Evolutionary conservation across 2,888 invertebrate species (phyloP).

Genomic region (Norana najaformis): DNA sequence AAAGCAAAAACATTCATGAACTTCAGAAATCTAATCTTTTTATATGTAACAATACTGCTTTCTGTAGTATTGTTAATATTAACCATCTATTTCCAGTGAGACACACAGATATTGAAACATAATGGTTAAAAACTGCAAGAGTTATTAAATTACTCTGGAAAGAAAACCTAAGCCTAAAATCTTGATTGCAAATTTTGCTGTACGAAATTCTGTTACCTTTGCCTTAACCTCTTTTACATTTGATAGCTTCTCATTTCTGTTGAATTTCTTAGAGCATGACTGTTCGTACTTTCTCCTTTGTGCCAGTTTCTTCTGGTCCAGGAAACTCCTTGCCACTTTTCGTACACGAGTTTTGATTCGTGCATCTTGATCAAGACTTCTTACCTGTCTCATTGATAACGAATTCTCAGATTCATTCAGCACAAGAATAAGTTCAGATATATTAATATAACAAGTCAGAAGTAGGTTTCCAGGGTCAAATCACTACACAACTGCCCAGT

Average conservation of each 20-base stretch:
- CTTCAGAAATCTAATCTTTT: background rate
- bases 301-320: background rate
- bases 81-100: background rate
- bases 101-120: background rate
- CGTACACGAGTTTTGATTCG: background rate
- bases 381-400: background rate
- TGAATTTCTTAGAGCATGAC: background rate
- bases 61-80: background rate
- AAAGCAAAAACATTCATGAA: background rate
- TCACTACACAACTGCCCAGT: too few species aligned
- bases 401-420: background rate
- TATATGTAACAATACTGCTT: background rate
- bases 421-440: background rate
- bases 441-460: too few species aligned
- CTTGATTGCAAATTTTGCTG: background rate
- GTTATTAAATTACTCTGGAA: too few species aligned
- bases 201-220: background rate
- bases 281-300: background rate
- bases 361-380: background rate
- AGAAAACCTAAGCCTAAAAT: background rate
- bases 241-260: background rate
- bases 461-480: background rate
- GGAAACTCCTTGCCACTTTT: background rate
- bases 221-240: background rate
- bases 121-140: background rate